These are phyloP conservation scores for Meloidogyne floridensis DNA, from an alignment of 1,140 invertebrate genomes.

Conservation along the genomic window DNA sequence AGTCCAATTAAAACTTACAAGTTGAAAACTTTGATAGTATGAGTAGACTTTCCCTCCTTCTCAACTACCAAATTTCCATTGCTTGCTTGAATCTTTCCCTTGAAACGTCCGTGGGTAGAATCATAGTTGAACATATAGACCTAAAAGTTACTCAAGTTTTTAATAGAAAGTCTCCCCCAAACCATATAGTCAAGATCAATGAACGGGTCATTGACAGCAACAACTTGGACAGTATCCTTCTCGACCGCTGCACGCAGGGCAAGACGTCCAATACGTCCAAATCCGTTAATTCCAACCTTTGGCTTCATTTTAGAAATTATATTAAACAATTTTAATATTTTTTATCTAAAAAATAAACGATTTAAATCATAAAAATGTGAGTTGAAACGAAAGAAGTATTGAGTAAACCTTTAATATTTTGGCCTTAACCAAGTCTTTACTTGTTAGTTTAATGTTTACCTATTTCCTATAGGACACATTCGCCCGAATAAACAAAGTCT, in stretches of 20 bases:
- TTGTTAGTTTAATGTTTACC: background rate
- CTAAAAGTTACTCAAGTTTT: slow-evolving; percentile 51
- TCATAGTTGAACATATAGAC: slow-evolving; percentile 97
- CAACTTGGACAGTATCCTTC: slow-evolving; percentile 74
- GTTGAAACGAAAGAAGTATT: background rate
- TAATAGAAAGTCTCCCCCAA: background rate
- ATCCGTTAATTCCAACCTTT: slow-evolving; percentile 70
- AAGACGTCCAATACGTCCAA: slow-evolving; percentile 92
- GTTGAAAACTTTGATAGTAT: slow-evolving; percentile 80
- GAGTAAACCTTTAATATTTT: background rate
- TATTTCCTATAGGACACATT: background rate
- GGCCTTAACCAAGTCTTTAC: background rate
- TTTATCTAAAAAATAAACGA: background rate
- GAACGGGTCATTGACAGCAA: slow-evolving; percentile 69
- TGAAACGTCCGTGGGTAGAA: slow-evolving; percentile 88
- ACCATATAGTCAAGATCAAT: slow-evolving; percentile 73
- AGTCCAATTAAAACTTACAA: slow-evolving; percentile 71
- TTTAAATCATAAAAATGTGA: background rate
- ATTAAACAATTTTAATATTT: background rate
- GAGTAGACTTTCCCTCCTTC: slow-evolving; percentile 71
- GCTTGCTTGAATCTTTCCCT: slow-evolving; percentile 79
- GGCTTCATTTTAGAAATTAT: slow-evolving; percentile 43
- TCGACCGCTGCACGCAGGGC: slow-evolving; percentile 83
- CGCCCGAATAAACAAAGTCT: background rate
- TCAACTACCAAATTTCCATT: slow-evolving; percentile 79